Base-by-base conservation (phyloP, 2,113 vertebrate species). In the Cyanoderma ruficeps region DNA sequence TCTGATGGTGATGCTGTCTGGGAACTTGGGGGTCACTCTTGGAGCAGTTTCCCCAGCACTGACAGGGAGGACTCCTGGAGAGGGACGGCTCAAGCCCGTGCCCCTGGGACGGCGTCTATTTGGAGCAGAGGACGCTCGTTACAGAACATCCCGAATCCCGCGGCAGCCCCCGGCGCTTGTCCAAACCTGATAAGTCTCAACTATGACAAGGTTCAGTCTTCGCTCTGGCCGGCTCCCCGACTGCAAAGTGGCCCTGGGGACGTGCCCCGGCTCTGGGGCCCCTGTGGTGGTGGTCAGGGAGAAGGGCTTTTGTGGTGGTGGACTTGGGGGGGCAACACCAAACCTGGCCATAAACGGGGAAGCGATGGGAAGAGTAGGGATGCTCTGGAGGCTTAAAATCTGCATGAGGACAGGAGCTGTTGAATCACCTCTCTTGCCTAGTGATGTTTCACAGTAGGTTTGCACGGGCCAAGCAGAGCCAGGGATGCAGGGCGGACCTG, bases 181-280 rank as follows among this genome's bases (percentile, higher is more conserved):
- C 96, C 95, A 96, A 95, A 95, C 94, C 94, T 93, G 94, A 86
- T 92, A 89, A 94, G 80, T 91, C 91, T 92, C 81, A 95, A 96
- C 94, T 94, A 90, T 94, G 86, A 92, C 68, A 88, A 95, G 95
- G 96, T 94, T 93, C 95, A 95, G 92, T 79, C 92, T 92, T 88
- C 0, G 11, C 55, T 56, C 94, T 90, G 94, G 87, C 81, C 0
- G 3, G 21, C 74, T 92, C 93, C 67, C 41, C 0, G 0, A 13
- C 59, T 60, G 53, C 61, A 63, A 10, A 74, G 57, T 8, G 6
- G 60, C 78, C 50, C 24, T 0, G 13, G 63, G 85, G 70, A 63
- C 3, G 0, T 1, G 2, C 20, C 69, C 42, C 0, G 1, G 44
- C 79, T 20, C 22, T 11, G 28, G 63, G 91, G 71, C 71, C 82